Conservation (phyloP, 2,113 vertebrate genomes). For the Cairina moschata region DNA sequence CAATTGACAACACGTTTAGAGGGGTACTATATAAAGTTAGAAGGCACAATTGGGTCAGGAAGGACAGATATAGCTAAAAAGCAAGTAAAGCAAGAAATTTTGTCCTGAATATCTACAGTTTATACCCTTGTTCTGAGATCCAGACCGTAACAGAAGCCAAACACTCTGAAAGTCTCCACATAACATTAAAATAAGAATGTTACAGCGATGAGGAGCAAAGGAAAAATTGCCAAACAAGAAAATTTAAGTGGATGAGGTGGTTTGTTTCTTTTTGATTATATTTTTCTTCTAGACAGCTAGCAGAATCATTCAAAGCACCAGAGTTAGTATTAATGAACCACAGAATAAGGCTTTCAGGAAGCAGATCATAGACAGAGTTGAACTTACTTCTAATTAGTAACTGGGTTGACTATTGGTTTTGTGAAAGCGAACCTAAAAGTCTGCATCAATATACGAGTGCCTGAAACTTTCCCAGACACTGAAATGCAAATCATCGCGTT, state of each 20-base stretch:
- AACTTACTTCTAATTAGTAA: neutral
- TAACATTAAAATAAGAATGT: neutral
- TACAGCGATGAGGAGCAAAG: neutral
- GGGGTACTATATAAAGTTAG: neutral
- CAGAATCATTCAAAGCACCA: neutral
- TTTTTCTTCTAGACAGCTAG: neutral
- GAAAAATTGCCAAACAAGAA: neutral
- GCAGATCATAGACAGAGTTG: neutral
- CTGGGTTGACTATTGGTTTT: neutral
- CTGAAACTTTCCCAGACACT: neutral
- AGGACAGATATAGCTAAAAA: neutral
- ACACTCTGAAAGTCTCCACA: neutral
- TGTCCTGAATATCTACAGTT: neutral
- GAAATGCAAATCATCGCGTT: neutral
- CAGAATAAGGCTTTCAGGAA: neutral
- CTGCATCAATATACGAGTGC: neutral
- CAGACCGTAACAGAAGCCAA: neutral
- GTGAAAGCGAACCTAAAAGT: neutral
- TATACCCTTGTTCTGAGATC: neutral
- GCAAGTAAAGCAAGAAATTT: neutral
- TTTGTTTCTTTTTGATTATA: neutral
- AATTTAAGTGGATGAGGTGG: neutral
- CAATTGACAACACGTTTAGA: neutral
- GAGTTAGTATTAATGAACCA: neutral
- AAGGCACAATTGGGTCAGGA: neutral